These are phyloP conservation scores for Drosophila seguyi DNA, from an alignment of 1,140 invertebrate species.

Conservation along the genomic window DNA sequence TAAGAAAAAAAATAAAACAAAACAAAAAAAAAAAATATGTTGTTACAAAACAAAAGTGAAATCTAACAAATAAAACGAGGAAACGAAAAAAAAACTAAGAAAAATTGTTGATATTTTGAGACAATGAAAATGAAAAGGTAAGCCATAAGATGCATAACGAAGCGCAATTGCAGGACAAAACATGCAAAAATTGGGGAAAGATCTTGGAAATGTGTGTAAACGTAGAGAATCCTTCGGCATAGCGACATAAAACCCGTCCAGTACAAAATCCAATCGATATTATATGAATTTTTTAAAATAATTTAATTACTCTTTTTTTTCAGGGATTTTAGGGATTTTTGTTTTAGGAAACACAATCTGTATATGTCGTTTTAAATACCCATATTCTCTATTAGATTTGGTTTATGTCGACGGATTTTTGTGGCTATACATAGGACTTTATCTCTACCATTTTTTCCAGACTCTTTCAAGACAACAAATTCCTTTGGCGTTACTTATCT, in stretches of 20 bases:
- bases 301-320: background rate
- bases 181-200: background rate
- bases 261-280: background rate
- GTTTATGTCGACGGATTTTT: background rate
- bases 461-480: background rate
- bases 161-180: background rate
- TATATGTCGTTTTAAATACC: too few relatives aligned
- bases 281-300: background rate
- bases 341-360: too few relatives aligned
- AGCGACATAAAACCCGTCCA: background rate
- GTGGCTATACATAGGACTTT: too few relatives aligned
- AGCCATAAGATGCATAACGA: background rate
- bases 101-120: background rate
- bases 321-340: background rate
- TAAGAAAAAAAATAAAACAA: conserved; percentile 14
- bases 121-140: background rate
- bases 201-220: background rate
- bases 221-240: too few relatives aligned
- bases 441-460: too few relatives aligned
- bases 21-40: conserved; percentile 30
- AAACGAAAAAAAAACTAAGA: conserved; percentile 19
- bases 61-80: conserved; percentile 47
- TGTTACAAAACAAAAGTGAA: conserved; percentile 45
- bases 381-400: background rate
- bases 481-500: background rate